Percentiles rank a stretch among this genome's conserved stretches.
These are phyloP conservation scores for Hylaeus anthracinus DNA, from an alignment of 1,140 invertebrate genomes.

Conservation along the genomic window DNA sequence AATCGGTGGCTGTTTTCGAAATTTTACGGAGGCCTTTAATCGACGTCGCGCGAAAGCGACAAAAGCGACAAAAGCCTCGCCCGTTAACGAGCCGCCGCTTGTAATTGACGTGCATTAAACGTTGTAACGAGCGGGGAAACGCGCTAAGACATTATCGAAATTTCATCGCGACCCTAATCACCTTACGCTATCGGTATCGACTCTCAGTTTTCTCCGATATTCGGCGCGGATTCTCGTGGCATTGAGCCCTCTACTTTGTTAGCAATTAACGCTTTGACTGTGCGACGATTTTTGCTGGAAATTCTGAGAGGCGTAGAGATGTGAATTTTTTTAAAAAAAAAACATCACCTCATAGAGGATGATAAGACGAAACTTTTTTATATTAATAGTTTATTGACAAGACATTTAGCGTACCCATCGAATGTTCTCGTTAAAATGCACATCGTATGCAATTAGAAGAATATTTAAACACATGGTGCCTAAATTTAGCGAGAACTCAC, in stretches of 20 bases:
- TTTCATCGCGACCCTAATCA: slow-evolving; percentile 31
- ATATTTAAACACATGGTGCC: too few relatives aligned
- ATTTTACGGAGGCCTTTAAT: background rate
- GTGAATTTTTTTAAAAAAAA: too few relatives aligned
- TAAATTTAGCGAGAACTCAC: too few relatives aligned
- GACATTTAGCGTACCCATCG: too few relatives aligned
- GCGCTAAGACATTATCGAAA: slow-evolving; percentile 44
- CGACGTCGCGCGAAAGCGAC: background rate
- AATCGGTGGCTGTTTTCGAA: slow-evolving; percentile 3
- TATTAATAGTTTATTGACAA: too few relatives aligned
- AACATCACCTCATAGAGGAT: too few relatives aligned
- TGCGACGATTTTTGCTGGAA: too few relatives aligned
- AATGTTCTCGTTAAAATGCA: too few relatives aligned
- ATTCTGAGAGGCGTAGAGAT: too few relatives aligned
- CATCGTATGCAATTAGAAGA: too few relatives aligned
- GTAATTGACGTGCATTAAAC: slow-evolving; percentile 37
- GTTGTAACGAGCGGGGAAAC: slow-evolving; percentile 19
- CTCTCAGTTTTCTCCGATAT: slow-evolving; percentile 4
- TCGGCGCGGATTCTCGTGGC: background rate
- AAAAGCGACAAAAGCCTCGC: background rate
- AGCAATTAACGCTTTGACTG: background rate
- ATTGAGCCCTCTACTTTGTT: background rate
- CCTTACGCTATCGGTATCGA: slow-evolving; percentile 1
- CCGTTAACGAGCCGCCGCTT: slow-evolving; percentile 17
- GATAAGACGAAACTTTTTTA: too few relatives aligned